Evolutionary conservation across 2,797 vertebrate species (phyloP), one percentile per base, ranked within the genome.

Genomic region (Phalloptychus januarius): DNA sequence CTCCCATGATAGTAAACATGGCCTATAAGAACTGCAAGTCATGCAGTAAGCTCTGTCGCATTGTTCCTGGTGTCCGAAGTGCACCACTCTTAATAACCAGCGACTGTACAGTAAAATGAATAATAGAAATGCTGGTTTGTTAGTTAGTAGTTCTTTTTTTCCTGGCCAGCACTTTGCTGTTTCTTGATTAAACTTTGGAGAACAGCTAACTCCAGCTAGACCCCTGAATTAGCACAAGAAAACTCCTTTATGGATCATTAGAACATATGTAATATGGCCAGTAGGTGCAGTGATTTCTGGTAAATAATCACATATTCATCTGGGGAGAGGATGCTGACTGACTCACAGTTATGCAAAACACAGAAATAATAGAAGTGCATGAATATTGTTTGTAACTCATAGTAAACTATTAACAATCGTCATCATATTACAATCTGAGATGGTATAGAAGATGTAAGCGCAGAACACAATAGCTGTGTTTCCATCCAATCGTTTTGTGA

Each of bases 1-100:
- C 45, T 72, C 71, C 46, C 46, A 46, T 48, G 71, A 72, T 36
- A 36, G 46, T 36, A 50, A 50, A 36, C 48, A 72, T 72, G 45
- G 18, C 31, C 16, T 45, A n/a, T 46, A 33, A 48, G 16, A 72
- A 52, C 12, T 38, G 46, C n/a, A 52, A 38, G 71, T 52, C 71
- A 72, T 52, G 71, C 46, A 72, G 36, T 36, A 25, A 52, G 20
- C 71, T 72, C 33, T 38, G 71, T 52, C 11, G 20, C 33, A 52
- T 36, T 72, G 23, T 72, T 38, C 42, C 18, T 15, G 25, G 28
- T 15, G 56, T 15, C 56, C 42, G 23, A 36, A 36, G 2, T 72
- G 46, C 71, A 72, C 31, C 20, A 3, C 20, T 23, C 5, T 52
- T 50, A 38, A 52, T 23, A 44, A 52, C 71, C 23, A 38, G 33